phyloP scores from a whole-genome alignment of 2,113 vertebrate genomes.

The Hucho hucho region DNA sequence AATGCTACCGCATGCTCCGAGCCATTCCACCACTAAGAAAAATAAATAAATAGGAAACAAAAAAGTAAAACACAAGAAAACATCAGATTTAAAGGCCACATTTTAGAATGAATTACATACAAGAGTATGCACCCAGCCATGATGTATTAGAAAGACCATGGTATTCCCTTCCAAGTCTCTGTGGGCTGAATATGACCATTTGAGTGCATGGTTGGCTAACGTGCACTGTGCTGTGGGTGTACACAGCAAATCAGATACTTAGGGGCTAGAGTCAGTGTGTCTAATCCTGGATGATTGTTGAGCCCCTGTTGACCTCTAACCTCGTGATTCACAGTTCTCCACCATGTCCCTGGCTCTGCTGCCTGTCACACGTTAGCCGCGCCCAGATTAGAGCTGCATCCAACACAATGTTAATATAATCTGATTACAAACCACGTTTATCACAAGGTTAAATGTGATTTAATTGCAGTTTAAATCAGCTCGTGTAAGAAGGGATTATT shows the following conservation, averaged over 20 bases:
- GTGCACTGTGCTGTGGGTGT: slow-evolving; percentile 57
- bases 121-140: slow-evolving; percentile 75
- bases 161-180: slow-evolving; percentile 66
- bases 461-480: slow-evolving; percentile 64
- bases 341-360: slow-evolving; percentile 34
- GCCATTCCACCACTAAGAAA: slow-evolving; percentile 71
- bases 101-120: slow-evolving; percentile 81
- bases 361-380: slow-evolving; percentile 58
- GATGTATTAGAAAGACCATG: slow-evolving; percentile 70
- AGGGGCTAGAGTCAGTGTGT: slow-evolving; percentile 49
- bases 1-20: slow-evolving; percentile 78
- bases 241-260: background rate
- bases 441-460: slow-evolving; percentile 47
- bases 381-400: slow-evolving; percentile 59
- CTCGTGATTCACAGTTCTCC: slow-evolving; percentile 61
- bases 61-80: slow-evolving; percentile 58
- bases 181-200: slow-evolving; percentile 70
- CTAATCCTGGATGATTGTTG: slow-evolving; percentile 65
- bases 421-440: too few species aligned
- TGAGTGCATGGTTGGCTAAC: slow-evolving; percentile 64
- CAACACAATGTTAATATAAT: slow-evolving; percentile 59
- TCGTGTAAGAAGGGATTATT: slow-evolving; percentile 51
- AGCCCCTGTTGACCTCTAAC: slow-evolving; percentile 57
- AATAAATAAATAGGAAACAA: slow-evolving; percentile 64
- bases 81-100: slow-evolving; percentile 80